These are phyloP conservation scores for Antheraea pernyi DNA, from an alignment of 1,140 invertebrate species.

Conservation along the genomic window DNA sequence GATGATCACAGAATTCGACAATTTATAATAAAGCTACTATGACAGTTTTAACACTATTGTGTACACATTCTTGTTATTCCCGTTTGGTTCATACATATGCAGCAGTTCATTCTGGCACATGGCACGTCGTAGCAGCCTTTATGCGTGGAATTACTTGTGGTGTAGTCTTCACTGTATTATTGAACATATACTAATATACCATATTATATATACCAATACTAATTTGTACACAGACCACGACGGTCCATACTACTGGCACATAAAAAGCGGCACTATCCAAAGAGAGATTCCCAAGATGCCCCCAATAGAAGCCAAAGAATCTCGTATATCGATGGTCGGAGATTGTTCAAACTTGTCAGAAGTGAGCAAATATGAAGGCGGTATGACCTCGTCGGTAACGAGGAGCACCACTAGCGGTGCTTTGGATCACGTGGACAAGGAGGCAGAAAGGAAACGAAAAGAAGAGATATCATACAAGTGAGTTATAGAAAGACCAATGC, in stretches of 20 bases:
- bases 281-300: slow-evolving; percentile 87
- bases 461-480: slow-evolving; percentile 89
- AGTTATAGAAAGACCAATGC: slow-evolving; percentile 39
- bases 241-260: slow-evolving; percentile 98
- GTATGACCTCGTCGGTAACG: slow-evolving; percentile 86
- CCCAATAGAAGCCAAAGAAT: slow-evolving; percentile 60
- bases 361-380: slow-evolving; percentile 72
- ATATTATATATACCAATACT: too few relatives aligned
- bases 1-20: too few relatives aligned
- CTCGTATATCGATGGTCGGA: slow-evolving; percentile 66
- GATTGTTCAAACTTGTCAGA: slow-evolving; percentile 66
- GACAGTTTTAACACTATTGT: too few relatives aligned
- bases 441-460: slow-evolving; percentile 83
- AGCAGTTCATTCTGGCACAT: too few relatives aligned
- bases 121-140: too few relatives aligned
- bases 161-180: too few relatives aligned
- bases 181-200: too few relatives aligned
- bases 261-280: slow-evolving; percentile 98
- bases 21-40: too few relatives aligned
- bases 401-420: slow-evolving; percentile 90
- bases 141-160: too few relatives aligned
- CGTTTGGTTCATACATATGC: too few relatives aligned
- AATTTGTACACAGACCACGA: slow-evolving; percentile 85
- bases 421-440: slow-evolving; percentile 84
- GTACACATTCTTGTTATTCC: too few relatives aligned